Evolutionary conservation across 92 coral and sea anemone species (phyloP).

Genomic region (Blastomussa wellsi): DNA sequence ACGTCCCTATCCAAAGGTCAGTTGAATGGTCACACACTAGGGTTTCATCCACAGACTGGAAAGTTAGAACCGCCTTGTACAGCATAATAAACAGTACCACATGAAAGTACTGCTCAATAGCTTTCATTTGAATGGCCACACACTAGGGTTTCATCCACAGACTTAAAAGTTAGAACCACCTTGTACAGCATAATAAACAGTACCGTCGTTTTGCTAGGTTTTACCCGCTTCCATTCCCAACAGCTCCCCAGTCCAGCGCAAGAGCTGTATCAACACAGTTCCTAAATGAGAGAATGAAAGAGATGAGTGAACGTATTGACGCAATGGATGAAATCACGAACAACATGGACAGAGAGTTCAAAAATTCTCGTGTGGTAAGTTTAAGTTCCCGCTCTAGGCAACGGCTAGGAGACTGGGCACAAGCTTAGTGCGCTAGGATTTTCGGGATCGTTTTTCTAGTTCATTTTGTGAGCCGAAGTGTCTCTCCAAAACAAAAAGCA

Average conservation of each 20-base stretch:
- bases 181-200: not conserved
- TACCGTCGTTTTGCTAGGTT: not conserved
- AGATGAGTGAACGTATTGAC: constrained; percentile 74
- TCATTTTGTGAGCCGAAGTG: no score
- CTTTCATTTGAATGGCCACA: not conserved
- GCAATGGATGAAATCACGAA: constrained; percentile 78
- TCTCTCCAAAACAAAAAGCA: no score
- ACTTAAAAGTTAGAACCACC: not conserved
- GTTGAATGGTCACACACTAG: not conserved
- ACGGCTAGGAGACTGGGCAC: not conserved
- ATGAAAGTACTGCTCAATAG: not conserved
- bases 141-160: not conserved
- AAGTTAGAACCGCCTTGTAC: not conserved
- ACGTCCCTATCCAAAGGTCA: constrained; percentile 57
- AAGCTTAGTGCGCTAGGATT: not conserved
- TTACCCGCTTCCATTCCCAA: constrained; percentile 20
- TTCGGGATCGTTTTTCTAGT: no score
- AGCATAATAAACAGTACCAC: not conserved
- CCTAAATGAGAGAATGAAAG: constrained; percentile 60
- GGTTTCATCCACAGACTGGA: no score
- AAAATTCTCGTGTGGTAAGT: constrained; percentile 79
- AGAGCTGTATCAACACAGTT: constrained; percentile 64
- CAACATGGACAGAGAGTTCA: constrained; percentile 85
- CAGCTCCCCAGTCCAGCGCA: constrained; percentile 42
- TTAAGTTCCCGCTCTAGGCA: not conserved